Conservation (phyloP, 2,797 vertebrate genomes). For the Euphonia xanthogaster region DNA sequence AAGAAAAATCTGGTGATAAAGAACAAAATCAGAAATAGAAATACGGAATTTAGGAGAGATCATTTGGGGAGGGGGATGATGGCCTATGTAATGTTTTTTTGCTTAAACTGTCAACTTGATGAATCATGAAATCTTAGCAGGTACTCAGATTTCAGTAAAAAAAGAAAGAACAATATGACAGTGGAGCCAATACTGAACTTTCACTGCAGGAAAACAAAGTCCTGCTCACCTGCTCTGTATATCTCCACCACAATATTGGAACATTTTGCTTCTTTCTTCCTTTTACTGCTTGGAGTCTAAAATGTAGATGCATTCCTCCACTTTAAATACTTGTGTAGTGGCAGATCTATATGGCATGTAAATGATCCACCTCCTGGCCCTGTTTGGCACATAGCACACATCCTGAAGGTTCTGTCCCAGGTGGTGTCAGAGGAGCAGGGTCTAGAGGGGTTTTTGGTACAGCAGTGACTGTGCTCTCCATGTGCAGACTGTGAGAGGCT, state of each 20-base stretch:
- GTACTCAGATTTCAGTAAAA: not conserved
- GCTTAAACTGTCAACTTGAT: not conserved
- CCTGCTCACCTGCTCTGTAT: not conserved
- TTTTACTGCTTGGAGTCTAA: not conserved
- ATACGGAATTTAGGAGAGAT: not conserved
- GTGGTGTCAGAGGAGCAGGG: not conserved
- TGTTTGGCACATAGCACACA: not conserved
- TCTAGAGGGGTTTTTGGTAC: fast-evolving
- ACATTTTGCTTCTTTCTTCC: not conserved
- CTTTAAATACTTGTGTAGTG: not conserved
- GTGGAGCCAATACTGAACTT: not conserved
- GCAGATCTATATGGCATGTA: not conserved
- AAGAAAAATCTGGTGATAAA: not conserved
- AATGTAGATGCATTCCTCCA: not conserved
- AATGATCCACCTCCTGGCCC: not conserved
- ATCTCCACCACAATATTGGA: not conserved
- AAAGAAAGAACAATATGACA: not conserved
- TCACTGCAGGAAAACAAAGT: not conserved
- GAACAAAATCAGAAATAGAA: not conserved
- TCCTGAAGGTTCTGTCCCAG: not conserved
- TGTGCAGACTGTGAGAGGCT: fast-evolving
- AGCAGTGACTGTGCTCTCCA: not conserved
- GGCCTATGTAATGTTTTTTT: not conserved
- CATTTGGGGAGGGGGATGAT: not conserved
- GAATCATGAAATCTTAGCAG: not conserved